These are phyloP conservation scores for Oceanodroma tethys DNA, from an alignment of 2,113 vertebrate genomes.

Conservation along the genomic window DNA sequence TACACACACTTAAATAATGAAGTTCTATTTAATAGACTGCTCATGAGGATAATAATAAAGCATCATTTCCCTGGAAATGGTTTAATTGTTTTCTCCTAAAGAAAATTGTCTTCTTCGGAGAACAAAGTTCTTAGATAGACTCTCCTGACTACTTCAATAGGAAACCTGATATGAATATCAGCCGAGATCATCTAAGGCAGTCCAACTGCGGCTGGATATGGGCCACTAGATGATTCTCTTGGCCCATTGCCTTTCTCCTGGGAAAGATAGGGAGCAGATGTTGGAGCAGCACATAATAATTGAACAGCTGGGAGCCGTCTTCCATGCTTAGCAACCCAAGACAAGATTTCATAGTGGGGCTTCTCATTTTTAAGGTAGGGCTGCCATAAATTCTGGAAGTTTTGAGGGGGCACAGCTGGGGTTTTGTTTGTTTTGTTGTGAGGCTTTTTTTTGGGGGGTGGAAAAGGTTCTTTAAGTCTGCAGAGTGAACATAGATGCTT, in stretches of 20 bases:
- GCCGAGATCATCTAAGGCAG: background rate
- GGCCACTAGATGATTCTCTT: slow-evolving; percentile 32
- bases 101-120: background rate
- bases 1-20: background rate
- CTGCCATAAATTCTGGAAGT: background rate
- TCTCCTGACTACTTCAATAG: background rate
- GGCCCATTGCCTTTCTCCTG: slow-evolving; percentile 10
- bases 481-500: rapidly evolving
- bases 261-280: slow-evolving; percentile 26
- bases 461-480: background rate
- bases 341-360: background rate
- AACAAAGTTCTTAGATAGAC: background rate
- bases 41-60: background rate
- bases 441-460: rapidly evolving
- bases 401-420: background rate
- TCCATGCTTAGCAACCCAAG: background rate
- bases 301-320: slow-evolving; percentile 7
- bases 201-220: background rate
- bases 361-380: background rate
- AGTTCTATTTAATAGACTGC: background rate
- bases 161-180: background rate
- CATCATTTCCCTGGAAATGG: background rate
- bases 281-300: background rate
- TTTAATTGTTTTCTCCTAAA: background rate
- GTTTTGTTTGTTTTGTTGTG: background rate